Evolutionary conservation across 2,113 vertebrate genomes (phyloP), one percentile per base, ranked within the genome.

Genomic region (Lonchura striata): DNA sequence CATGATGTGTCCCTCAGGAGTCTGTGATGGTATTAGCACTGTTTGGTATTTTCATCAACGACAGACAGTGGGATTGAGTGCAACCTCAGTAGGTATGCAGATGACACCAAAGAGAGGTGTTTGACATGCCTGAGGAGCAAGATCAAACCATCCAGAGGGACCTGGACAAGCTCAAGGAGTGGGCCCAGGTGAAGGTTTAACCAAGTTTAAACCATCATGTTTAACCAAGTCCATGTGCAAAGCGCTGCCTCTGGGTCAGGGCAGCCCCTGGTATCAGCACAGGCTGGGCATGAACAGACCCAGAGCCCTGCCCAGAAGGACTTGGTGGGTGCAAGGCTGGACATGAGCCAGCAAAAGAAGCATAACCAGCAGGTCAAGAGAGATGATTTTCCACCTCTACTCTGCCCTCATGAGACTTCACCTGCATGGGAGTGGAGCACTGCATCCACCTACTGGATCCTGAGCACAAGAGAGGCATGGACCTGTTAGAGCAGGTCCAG

Each of bases 201-300:
- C 37, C 15, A 64, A 30, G 30, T 0, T 39, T 39, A 39, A 39
- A 39, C 39, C 2, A 3, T 20, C 10, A 31, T 3, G 8, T 74
- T 63, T 41, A 80, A 50, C 37, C 15, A 64, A 30, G 30, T 0
- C 8, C 44, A 15, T 0, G 11, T 33, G n/a, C n/a, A 6, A 56
- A 23, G 15, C 42, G 22, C 23, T n/a, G 53, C 31, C 21, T 9
- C 10, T 30, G 35, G 13, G 13, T 23, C 4, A 3, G 35, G 10
- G 3, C 23, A 61, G 1, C 2, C 9, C 37, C 7, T 0, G 0
- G 12, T n/a, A 31, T 7, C 49, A 65, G 33, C 57, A 10, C 30
- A 64, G 25, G 49, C 44, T 66, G 77, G 33, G 22, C 6, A 66
- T 14, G 60, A n/a, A 30, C 23, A 68, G 37, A 46, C 2, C 4